These are phyloP conservation scores for Iphiclides podalirius DNA, from an alignment of 2,888 invertebrate genomes.

Conservation along the genomic window DNA sequence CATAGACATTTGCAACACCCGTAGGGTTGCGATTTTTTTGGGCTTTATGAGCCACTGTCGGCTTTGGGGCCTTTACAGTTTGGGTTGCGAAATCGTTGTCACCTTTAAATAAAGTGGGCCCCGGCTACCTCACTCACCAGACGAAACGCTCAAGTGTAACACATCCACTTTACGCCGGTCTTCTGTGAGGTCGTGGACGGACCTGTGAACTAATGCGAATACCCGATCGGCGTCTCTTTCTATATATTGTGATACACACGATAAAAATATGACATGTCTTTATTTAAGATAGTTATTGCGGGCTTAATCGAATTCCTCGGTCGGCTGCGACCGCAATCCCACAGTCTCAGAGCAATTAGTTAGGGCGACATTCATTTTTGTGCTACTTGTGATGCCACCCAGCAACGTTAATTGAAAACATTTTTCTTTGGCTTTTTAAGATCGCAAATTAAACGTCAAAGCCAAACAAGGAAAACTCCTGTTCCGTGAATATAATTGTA, in stretches of 20 bases:
- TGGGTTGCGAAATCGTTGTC: no score
- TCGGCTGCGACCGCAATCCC: slow-evolving; percentile 60
- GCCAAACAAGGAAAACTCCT: slow-evolving; percentile 1
- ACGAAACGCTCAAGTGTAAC: no score
- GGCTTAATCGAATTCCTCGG: slow-evolving; percentile 72
- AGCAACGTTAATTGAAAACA: neutral
- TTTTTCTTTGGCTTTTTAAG: slow-evolving; percentile 4
- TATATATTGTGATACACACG: neutral
- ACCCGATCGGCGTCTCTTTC: neutral
- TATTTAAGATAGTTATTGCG: slow-evolving; percentile 40
- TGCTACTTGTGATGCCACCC: slow-evolving; percentile 36
- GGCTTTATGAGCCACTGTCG: no score
- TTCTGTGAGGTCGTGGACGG: no score
- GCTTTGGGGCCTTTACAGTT: no score
- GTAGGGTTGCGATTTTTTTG: no score
- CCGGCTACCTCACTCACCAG: no score
- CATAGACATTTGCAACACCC: no score
- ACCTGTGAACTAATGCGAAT: no score
- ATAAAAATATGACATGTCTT: neutral
- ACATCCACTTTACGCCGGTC: no score
- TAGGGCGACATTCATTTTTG: slow-evolving; percentile 69
- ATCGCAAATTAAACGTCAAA: slow-evolving; percentile 13
- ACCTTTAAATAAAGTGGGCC: no score
- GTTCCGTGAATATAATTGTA: neutral
- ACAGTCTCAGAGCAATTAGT: slow-evolving; percentile 66